Evolutionary conservation across 2,113 vertebrate species (phyloP), one percentile per base, ranked within the genome.

Genomic region (Elaphurus davidianus): DNA sequence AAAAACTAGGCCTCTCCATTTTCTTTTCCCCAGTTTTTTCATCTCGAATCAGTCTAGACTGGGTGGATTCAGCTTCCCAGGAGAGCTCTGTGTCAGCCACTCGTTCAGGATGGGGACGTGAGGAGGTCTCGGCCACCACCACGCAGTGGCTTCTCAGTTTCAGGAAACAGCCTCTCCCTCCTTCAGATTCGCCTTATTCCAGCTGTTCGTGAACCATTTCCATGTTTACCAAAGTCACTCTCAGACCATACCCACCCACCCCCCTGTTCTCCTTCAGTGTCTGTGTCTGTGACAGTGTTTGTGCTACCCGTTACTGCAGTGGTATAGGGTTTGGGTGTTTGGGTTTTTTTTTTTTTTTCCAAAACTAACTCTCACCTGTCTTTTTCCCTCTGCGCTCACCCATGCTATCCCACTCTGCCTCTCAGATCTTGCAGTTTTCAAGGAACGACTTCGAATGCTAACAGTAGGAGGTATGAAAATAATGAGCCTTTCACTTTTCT

Each of bases 391-490:
- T 98, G 98, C 97, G 95, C 54, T 97, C 95, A 62, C 96, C 95
- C 96, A 14, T n/a, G 97, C 97, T 98, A 99, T 98, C 98, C 90
- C 99, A 98, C 99, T 98, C 98, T 98, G 98, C 98, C 97, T 97
- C 99, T 99, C 99, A 99, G 99, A 99, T 98, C 98, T 99, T 97
- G 99, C 99, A 90, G 98, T 99, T 98, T 99, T 99, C 99, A 99
- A 99, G 99, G 99, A 99, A 98, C 99, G 99, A 98, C 99, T 99
- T 98, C 99, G 99, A 99, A 98, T 99, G 99, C 99, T 99, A 97
- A 99, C 99, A 94, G 99, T 99, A 98, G 99, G 99, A 99, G 99
- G 99, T 99, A 99, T 96, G 99, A 98, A 98, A 99, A 98, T 97
- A 98, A 98, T 55, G 84, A 98, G 98, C 96, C 86, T 97, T 97